Percentiles rank a stretch among this genome's conserved stretches.
phyloP scores from a whole-genome alignment of 1,140 invertebrate species.

The Apis dorsata region DNA sequence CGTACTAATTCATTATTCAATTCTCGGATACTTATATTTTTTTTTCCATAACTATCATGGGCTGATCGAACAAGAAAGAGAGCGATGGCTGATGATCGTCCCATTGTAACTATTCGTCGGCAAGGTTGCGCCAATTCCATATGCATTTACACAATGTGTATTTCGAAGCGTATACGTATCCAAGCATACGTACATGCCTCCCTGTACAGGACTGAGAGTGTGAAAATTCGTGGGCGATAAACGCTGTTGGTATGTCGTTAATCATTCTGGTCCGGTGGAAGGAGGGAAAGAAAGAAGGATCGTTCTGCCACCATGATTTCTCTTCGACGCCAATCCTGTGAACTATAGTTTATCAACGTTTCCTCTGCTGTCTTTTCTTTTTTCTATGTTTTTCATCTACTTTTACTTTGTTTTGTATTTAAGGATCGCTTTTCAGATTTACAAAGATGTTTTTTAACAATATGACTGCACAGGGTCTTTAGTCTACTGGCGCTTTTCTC shows the following conservation, averaged over 20 bases:
- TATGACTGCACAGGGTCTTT: not conserved
- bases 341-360: slow-evolving; percentile 50
- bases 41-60: slow-evolving; percentile 2
- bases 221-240: slow-evolving; percentile 65
- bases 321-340: slow-evolving; percentile 54
- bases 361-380: slow-evolving; percentile 5
- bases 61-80: slow-evolving; percentile 38
- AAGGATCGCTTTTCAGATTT: slow-evolving; percentile 5
- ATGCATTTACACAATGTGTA: slow-evolving; percentile 69
- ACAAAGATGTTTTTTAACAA: not conserved
- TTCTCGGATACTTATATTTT: not conserved
- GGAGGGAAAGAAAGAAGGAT: slow-evolving; percentile 64
- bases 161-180: slow-evolving; percentile 53
- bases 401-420: not conserved
- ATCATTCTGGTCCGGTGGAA: slow-evolving; percentile 63
- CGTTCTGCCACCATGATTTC: slow-evolving; percentile 62
- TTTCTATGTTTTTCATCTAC: not conserved
- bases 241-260: slow-evolving; percentile 63
- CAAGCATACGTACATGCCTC: slow-evolving; percentile 54
- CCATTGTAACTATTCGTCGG: slow-evolving; percentile 46
- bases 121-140: slow-evolving; percentile 66
- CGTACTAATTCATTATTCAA: not conserved
- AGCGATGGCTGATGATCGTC: slow-evolving; percentile 22
- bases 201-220: slow-evolving; percentile 58
- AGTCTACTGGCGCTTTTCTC: not conserved